Evolutionary conservation across 2,888 invertebrate species (phyloP).

Genomic region (Adelognathus sp.): DNA sequence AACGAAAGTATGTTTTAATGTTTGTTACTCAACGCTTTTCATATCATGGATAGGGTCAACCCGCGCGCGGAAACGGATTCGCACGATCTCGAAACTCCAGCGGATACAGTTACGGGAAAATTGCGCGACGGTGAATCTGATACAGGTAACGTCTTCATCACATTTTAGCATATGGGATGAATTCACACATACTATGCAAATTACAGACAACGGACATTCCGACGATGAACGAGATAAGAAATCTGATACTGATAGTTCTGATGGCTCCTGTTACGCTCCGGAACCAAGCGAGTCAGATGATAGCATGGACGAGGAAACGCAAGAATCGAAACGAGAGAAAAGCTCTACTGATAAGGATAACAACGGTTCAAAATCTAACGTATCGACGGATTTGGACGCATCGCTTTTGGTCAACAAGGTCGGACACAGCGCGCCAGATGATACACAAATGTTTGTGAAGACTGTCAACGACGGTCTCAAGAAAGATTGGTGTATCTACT

Average conservation of each 20-base stretch:
- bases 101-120: too few species aligned
- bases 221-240: too few species aligned
- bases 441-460: constrained; percentile 10
- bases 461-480: constrained; percentile 28
- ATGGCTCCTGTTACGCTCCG: not conserved
- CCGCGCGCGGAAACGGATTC: too few species aligned
- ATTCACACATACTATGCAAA: too few species aligned
- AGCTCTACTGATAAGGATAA: not conserved
- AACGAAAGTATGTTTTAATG: too few species aligned
- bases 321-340: not conserved
- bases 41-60: too few species aligned
- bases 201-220: too few species aligned
- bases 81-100: too few species aligned
- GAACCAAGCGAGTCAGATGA: not conserved
- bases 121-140: too few species aligned
- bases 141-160: too few species aligned
- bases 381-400: constrained; percentile 26
- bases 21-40: too few species aligned
- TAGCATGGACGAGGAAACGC: not conserved
- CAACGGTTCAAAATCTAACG: not conserved
- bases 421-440: constrained; percentile 38
- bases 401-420: not conserved
- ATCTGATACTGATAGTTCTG: not conserved
- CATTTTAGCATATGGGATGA: too few species aligned
- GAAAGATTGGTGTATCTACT: constrained; percentile 48